phyloP scores from a whole-genome alignment of 2,888 invertebrate genomes.

The Erynnis tages region DNA sequence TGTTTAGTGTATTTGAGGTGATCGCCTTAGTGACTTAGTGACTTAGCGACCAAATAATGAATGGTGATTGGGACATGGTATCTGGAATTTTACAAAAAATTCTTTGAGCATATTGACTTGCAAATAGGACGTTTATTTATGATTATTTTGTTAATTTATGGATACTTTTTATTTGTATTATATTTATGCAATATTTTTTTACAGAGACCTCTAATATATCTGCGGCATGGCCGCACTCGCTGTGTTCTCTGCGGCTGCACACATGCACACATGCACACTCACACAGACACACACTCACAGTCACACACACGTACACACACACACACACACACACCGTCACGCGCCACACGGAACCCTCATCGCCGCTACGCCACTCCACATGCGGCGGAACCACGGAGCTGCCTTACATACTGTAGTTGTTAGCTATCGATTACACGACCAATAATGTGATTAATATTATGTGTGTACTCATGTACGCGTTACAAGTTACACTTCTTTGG shows the following conservation, averaged over 20 bases:
- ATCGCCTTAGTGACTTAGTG: too few species aligned
- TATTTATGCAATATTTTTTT: not conserved
- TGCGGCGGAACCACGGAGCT: conserved; percentile 15
- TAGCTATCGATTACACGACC: conserved; percentile 21
- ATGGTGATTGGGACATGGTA: too few species aligned
- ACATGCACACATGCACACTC: conserved; percentile 4
- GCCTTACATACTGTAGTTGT: conserved; percentile 20
- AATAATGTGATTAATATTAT: conserved; percentile 6
- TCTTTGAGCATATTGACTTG: too few species aligned
- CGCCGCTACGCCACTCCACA: not conserved
- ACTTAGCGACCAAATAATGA: too few species aligned
- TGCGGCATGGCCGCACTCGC: conserved; percentile 22
- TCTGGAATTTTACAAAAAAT: too few species aligned
- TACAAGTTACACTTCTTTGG: conserved; percentile 5
- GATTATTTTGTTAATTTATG: too few species aligned
- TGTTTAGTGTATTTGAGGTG: too few species aligned
- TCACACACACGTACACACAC: conserved; percentile 6
- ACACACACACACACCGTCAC: conserved; percentile 1
- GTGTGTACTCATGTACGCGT: conserved; percentile 3
- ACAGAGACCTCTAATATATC: conserved; percentile 34
- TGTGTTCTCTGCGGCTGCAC: conserved; percentile 25
- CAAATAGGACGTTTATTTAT: too few species aligned
- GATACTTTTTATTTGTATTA: too few species aligned
- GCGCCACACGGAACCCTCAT: too few species aligned
- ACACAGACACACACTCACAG: not conserved